Percentiles rank a stretch among this genome's conserved stretches.
These are phyloP conservation scores for Burhinus oedicnemus DNA, from an alignment of 2,113 vertebrate genomes.

Conservation along the genomic window DNA sequence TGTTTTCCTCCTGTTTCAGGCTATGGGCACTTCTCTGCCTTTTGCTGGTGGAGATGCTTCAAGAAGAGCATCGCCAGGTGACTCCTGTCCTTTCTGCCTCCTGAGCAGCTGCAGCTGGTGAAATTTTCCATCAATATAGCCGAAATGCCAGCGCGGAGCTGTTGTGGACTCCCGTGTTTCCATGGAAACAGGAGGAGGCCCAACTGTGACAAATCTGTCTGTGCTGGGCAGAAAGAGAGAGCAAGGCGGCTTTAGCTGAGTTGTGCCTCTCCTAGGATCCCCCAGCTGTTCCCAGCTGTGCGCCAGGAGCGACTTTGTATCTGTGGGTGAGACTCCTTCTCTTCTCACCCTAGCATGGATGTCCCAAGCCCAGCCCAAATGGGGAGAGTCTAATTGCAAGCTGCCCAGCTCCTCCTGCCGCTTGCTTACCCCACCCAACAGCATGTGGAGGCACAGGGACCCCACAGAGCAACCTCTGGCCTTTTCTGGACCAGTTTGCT, in stretches of 20 bases:
- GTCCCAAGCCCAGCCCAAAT: neutral
- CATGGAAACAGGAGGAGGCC: constrained; percentile 69
- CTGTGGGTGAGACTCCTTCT: neutral
- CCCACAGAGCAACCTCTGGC: neutral
- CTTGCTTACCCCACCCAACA: neutral
- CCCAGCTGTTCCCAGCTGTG: neutral
- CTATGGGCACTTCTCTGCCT: neutral
- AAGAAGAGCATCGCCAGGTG: neutral
- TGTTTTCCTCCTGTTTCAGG: neutral
- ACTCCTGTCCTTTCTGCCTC: neutral
- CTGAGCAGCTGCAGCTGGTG: constrained; percentile 16
- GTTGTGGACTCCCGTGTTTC: constrained; percentile 65
- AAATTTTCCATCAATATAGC: constrained; percentile 47
- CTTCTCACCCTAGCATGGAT: neutral
- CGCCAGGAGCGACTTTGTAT: neutral
- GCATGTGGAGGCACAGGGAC: neutral
- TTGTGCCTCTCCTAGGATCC: neutral
- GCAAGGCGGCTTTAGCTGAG: neutral
- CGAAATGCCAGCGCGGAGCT: constrained; percentile 27
- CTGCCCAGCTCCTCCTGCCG: neutral
- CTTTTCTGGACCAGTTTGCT: neutral
- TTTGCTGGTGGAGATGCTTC: neutral
- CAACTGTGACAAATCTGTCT: constrained; percentile 58
- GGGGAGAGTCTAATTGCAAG: neutral
- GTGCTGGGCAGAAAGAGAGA: constrained; percentile 35